Evolutionary conservation across 2,888 invertebrate species (phyloP).

Genomic region (Ommatoiulus sabulosus): DNA sequence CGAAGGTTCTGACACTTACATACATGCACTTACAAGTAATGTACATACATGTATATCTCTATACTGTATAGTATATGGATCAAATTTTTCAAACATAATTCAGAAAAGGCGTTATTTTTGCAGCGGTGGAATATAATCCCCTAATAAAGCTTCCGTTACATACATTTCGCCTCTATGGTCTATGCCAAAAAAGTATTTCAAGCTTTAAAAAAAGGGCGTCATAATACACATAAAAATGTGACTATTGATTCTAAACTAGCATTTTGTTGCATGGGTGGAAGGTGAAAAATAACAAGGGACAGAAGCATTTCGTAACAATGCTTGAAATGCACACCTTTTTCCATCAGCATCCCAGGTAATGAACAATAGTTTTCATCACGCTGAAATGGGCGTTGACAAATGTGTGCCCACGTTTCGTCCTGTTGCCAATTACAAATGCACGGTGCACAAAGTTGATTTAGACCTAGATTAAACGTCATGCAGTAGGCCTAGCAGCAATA

Average conservation of each 20-base stretch:
- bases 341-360: neutral
- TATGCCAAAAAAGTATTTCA: neutral
- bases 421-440: slow-evolving; percentile 51
- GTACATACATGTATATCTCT: too few relatives aligned
- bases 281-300: slow-evolving; percentile 48
- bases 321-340: slow-evolving; percentile 45
- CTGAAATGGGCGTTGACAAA: slow-evolving; percentile 49
- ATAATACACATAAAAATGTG: neutral
- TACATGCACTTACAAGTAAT: too few relatives aligned
- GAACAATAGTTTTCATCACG: slow-evolving; percentile 49
- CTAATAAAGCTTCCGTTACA: slow-evolving; percentile 27
- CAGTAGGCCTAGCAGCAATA: slow-evolving; percentile 48
- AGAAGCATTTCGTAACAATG: slow-evolving; percentile 50
- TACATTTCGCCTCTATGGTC: neutral
- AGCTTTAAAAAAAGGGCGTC: slow-evolving; percentile 41
- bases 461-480: slow-evolving; percentile 47
- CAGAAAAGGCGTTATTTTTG: neutral
- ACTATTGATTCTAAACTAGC: neutral
- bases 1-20: neutral
- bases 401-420: slow-evolving; percentile 53
- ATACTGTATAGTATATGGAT: neutral
- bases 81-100: neutral
- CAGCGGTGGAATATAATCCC: neutral
- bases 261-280: slow-evolving; percentile 30
- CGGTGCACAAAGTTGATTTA: slow-evolving; percentile 51